These are phyloP conservation scores for Sycophila texana DNA, from an alignment of 2,888 invertebrate genomes.

Conservation along the genomic window DNA sequence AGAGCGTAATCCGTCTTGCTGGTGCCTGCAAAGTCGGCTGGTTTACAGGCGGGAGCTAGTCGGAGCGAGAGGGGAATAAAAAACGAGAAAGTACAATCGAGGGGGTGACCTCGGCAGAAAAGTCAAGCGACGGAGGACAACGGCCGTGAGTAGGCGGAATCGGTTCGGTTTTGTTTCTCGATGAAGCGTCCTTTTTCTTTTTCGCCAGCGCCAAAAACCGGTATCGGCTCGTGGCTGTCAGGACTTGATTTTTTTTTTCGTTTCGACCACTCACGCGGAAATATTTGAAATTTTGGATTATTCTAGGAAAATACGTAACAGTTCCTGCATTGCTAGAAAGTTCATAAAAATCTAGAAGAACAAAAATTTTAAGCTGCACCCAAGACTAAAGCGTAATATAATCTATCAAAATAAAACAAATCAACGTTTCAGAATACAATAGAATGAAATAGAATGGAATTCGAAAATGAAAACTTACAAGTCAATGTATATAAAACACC, in stretches of 20 bases:
- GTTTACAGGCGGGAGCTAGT: neutral
- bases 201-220: neutral
- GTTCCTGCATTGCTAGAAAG: too few species aligned
- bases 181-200: slow-evolving; percentile 8
- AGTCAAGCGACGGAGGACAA: slow-evolving; percentile 65
- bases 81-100: slow-evolving; percentile 46
- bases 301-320: too few species aligned
- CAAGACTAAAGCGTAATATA: too few species aligned
- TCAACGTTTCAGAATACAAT: too few species aligned
- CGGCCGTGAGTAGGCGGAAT: slow-evolving; percentile 67
- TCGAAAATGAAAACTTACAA: too few species aligned
- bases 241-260: neutral
- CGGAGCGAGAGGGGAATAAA: neutral
- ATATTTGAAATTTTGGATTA: too few species aligned
- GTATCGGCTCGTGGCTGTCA: neutral
- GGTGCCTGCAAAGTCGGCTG: neutral
- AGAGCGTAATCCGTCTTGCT: too few species aligned
- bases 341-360: too few species aligned
- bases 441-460: too few species aligned
- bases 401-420: too few species aligned
- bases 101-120: slow-evolving; percentile 69
- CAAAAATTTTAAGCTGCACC: too few species aligned
- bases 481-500: too few species aligned
- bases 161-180: slow-evolving; percentile 60
- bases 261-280: neutral